Evolutionary conservation across 2,888 invertebrate species (phyloP), one percentile per base, ranked within the genome.

Genomic region (Stenichneumon culpator): DNA sequence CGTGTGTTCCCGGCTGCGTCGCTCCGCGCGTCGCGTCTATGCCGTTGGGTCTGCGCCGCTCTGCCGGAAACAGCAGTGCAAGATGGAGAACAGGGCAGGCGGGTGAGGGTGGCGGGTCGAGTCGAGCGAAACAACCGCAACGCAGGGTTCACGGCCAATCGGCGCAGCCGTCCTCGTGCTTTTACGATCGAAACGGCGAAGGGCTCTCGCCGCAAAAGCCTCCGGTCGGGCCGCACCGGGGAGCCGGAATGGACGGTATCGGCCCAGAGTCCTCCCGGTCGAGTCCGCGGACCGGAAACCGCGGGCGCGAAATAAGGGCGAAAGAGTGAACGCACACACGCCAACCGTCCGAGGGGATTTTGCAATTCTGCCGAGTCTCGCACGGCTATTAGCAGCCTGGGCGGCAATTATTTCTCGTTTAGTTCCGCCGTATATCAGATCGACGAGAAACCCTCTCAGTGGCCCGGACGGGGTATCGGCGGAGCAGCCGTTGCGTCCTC

Each of bases 331-430:
- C 16, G 7, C 9, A 2, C 9, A 6, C 52, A n/a, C 6, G 19
- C 52, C 16, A 25, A 47, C 19, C 9, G 36, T 9, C 2, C 14
- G 25, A 4, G 11, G 28, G 60, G 16, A 25, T 25, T 60, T 60
- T 25, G 60, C 28, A 32, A 75, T 75, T 75, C 52, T 78, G 52
- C 39, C 68, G 60, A 67, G 67, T 77, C 39, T 77, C 67, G 69
- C 75, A 28, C 70, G 28, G 52, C 69, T 63, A 69, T 63, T 44
- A 63, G 32, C 16, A 47, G 44, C 74, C 50, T 52, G 81, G 65
- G 74, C 75, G 77, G 84, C 87, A 87, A 88, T 88, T 87, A 88
- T 88, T 88, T 84, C 79, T 87, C 85, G 82, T 88, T 86, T 86
- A 88, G 85, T 84, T 68, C 78, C 70, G 72, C 77, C 83, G 83